Percentiles rank a stretch among this genome's conserved stretches.
Conservation (phyloP, 2,113 vertebrate species). For the Camelus dromedarius region DNA sequence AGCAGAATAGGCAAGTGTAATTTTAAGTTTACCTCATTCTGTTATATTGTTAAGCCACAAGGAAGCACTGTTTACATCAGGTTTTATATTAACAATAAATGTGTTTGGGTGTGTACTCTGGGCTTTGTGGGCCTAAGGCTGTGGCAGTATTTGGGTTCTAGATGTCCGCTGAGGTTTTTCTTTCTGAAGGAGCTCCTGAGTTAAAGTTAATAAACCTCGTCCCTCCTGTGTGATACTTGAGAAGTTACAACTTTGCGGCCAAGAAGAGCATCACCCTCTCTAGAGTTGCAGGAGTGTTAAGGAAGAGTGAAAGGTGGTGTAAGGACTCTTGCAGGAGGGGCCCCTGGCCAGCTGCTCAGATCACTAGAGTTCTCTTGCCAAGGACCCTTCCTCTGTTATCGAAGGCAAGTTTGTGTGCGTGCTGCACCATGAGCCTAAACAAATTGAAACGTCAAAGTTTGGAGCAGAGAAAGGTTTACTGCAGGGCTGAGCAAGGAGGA, state of each 20-base stretch:
- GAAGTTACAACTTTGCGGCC: conserved; percentile 70
- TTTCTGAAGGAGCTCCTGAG: background rate
- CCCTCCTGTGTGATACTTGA: conserved; percentile 58
- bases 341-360: conserved; percentile 53
- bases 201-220: conserved; percentile 28
- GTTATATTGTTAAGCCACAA: conserved; percentile 22
- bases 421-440: too few species aligned
- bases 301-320: conserved; percentile 70
- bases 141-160: background rate
- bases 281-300: conserved; percentile 67
- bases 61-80: background rate
- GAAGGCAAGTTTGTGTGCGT: background rate
- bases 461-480: too few species aligned
- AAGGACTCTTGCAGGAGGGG: conserved; percentile 15
- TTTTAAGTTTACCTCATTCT: background rate
- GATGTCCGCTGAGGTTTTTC: background rate
- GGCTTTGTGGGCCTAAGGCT: background rate
- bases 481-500: too few species aligned
- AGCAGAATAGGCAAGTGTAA: background rate
- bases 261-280: conserved; percentile 45
- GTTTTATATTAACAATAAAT: background rate
- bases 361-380: background rate
- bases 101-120: background rate
- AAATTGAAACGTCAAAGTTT: too few species aligned
- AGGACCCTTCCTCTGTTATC: background rate